These are phyloP conservation scores for Anagyrus pseudococci DNA, from an alignment of 2,888 invertebrate species.

Conservation along the genomic window DNA sequence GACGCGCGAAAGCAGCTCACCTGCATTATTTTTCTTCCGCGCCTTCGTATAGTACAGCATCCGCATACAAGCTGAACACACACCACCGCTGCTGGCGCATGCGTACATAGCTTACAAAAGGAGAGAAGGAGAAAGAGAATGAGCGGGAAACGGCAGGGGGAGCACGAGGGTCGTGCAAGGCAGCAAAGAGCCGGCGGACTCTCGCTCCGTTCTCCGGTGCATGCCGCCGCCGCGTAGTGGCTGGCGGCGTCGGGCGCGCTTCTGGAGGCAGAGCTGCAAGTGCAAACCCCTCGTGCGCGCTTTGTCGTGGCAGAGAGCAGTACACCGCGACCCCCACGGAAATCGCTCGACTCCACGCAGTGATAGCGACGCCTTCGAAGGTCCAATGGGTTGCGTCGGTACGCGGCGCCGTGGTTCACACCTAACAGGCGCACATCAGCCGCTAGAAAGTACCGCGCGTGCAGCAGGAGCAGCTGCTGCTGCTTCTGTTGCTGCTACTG, in stretches of 20 bases:
- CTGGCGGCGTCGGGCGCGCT: no score
- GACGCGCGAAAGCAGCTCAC: no score
- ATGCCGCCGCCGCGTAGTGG: no score
- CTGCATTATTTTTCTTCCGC: no score
- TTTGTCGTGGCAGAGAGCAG: background rate
- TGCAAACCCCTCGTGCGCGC: constrained; percentile 16
- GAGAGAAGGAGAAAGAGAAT: no score
- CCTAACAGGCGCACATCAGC: constrained; percentile 54
- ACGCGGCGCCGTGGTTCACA: constrained; percentile 62
- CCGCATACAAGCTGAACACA: no score
- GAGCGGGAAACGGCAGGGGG: no score
- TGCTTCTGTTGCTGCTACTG: no score
- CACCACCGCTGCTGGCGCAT: no score
- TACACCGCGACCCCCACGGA: constrained; percentile 13
- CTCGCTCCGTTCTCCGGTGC: constrained; percentile 18
- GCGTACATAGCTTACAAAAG: no score
- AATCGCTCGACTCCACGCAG: constrained; percentile 19
- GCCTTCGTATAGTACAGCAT: no score
- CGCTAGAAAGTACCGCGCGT: constrained; percentile 37
- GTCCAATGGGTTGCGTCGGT: constrained; percentile 60
- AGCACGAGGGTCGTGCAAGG: no score
- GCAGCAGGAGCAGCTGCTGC: background rate
- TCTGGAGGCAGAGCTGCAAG: constrained; percentile 25
- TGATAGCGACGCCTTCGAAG: constrained; percentile 47
- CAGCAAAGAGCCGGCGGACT: background rate